Base-by-base conservation (phyloP, 2,113 vertebrate species). In the Tyto alba region DNA sequence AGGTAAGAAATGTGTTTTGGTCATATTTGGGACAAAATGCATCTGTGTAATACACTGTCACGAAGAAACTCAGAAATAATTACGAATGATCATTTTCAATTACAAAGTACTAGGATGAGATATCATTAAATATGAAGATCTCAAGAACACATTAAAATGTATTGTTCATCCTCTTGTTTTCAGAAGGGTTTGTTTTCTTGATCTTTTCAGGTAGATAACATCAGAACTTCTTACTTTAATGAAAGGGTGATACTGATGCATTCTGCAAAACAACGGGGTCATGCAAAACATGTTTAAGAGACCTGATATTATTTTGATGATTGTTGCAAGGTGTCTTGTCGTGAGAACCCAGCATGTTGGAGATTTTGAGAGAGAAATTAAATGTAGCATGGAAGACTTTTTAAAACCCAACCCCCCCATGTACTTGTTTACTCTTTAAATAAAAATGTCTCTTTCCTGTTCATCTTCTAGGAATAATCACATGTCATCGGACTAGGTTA, bases 1-100 rank as follows among this genome's bases (percentile, higher is more conserved):
- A 99, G 98, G 99, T 99, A 96, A 97, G 97, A 68, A 67, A 16
- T 7, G 3, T 77, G 16, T 64, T 60, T 72, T 50, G 11, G 45
- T 64, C 22, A 20, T 53, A 13, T 52, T n/a, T 38, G 16, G 7
- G 29, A 45, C 9, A 84, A 67, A 86, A 74, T 80, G 5, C 21
- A 18, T 76, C 15, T 34, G 9, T 57, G 12, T 66, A 79, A 36
- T 41, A 34, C 26, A n/a, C 9, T n/a, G n/a, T n/a, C 30, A 3
- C 53, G 32, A 56, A 47, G 38, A 75, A 80, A 55, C 67, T 38
- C 13, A 47, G 66, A 64, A 93, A 36, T 38, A 91, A 92, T 38
- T 85, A 25, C 10, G 43, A 41, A 30, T 74, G 0, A 90, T 21
- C 73, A 47, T 73, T 59, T 88, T 72, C 21, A 76, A 1, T 73